Evolutionary conservation across 2,113 vertebrate genomes (phyloP).

Genomic region (Heterochromis multidens): DNA sequence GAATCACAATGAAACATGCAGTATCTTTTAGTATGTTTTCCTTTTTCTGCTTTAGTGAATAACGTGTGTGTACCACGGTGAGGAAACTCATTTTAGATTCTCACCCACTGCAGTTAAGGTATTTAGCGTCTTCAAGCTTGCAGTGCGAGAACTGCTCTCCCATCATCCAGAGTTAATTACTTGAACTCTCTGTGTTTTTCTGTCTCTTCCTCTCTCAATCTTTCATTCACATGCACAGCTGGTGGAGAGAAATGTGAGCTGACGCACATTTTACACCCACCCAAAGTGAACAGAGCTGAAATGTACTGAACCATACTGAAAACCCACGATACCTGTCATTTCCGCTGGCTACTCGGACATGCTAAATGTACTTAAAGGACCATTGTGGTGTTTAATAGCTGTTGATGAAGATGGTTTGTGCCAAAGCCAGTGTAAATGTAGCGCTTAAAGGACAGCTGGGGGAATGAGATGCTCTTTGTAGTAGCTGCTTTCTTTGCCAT

Average conservation of each 20-base stretch:
- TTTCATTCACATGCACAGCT: not conserved
- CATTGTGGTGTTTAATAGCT: slow-evolving; percentile 8
- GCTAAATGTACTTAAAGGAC: slow-evolving; percentile 8
- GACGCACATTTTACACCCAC: not conserved
- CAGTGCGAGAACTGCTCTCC: not conserved
- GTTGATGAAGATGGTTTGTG: slow-evolving; percentile 5
- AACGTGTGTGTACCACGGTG: not conserved
- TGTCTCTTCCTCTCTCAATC: not conserved
- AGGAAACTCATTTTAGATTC: not conserved
- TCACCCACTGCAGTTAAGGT: not conserved
- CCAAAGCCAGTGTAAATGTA: slow-evolving; percentile 34
- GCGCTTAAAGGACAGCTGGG: not conserved
- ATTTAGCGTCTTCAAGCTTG: not conserved
- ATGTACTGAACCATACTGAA: not conserved
- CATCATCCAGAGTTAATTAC: slow-evolving; percentile 11
- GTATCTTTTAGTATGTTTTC: not conserved
- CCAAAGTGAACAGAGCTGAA: not conserved
- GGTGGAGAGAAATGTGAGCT: not conserved
- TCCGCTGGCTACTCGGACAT: not conserved
- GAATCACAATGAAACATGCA: not conserved
- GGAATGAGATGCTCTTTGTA: not conserved
- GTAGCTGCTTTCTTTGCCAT: not conserved
- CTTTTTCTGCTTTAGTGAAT: not conserved
- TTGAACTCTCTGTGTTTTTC: not conserved
- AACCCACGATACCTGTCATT: not conserved